Conservation (phyloP, 2,113 vertebrate genomes). For the Taxidea taxus region DNA sequence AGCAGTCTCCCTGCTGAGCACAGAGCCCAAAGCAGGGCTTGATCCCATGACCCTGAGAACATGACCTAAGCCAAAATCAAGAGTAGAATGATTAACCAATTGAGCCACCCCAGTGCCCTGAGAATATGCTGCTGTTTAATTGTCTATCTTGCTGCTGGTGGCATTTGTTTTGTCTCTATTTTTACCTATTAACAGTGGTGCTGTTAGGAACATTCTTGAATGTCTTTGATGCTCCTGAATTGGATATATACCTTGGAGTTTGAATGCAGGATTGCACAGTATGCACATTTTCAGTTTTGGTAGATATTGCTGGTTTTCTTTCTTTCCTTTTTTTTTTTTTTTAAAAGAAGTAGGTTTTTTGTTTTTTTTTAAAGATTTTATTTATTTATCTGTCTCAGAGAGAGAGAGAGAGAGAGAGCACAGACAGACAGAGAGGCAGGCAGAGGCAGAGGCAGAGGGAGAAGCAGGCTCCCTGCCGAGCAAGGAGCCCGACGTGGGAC, state of each 20-base stretch:
- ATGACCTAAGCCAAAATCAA: not conserved
- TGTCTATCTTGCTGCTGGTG: not conserved
- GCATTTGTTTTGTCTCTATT: not conserved
- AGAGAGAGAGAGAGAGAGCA: too few species aligned
- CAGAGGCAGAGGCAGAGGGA: too few species aligned
- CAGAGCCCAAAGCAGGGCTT: not conserved
- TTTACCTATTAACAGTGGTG: not conserved
- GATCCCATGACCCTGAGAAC: not conserved
- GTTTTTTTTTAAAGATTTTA: too few species aligned
- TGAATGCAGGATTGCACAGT: not conserved
- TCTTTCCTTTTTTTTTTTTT: too few species aligned
- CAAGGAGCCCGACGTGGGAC: too few species aligned
- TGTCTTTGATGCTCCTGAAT: not conserved
- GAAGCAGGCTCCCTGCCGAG: too few species aligned
- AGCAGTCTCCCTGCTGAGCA: not conserved
- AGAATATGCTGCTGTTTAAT: not conserved
- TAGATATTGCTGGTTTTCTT: not conserved
- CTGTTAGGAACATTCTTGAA: not conserved
- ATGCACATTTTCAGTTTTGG: not conserved
- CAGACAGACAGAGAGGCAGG: too few species aligned
- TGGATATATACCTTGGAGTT: not conserved
- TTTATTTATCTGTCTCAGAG: too few species aligned
- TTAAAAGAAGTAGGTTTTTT: too few species aligned
- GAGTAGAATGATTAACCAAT: not conserved
- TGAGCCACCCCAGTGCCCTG: not conserved